Evolutionary conservation across 2,797 vertebrate species (phyloP).

Genomic region (Falco biarmicus): DNA sequence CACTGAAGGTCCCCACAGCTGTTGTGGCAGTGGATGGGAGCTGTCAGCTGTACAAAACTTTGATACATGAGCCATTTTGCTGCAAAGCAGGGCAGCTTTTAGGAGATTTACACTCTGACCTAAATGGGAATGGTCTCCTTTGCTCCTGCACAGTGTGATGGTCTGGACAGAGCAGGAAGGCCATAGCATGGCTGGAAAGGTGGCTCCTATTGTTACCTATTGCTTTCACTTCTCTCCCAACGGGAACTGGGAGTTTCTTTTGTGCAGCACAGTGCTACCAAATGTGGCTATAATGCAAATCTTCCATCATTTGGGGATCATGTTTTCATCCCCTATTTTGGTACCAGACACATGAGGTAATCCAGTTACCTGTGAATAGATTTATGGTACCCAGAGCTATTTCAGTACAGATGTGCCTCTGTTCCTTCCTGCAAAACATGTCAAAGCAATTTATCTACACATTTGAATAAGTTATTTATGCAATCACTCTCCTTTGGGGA

Average conservation of each 20-base stretch:
- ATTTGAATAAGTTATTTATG: conserved; percentile 35
- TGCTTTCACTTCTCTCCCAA: accelerated
- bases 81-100: background rate
- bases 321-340: background rate
- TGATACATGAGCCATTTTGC: background rate
- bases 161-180: background rate
- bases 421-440: conserved; percentile 48
- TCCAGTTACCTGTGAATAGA: conserved; percentile 29
- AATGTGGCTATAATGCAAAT: background rate
- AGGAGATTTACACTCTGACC: background rate
- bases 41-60: background rate
- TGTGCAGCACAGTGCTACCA: background rate
- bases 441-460: conserved; percentile 51
- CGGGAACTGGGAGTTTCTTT: background rate
- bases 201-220: accelerated
- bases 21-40: accelerated
- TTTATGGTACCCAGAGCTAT: conserved; percentile 9
- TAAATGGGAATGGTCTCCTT: background rate
- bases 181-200: background rate
- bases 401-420: conserved; percentile 27
- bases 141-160: background rate
- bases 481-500: conserved; percentile 42
- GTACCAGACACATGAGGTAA: background rate
- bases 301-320: background rate
- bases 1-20: background rate